Conservation (phyloP, 1,140 invertebrate species). For the Euschistus heros region DNA sequence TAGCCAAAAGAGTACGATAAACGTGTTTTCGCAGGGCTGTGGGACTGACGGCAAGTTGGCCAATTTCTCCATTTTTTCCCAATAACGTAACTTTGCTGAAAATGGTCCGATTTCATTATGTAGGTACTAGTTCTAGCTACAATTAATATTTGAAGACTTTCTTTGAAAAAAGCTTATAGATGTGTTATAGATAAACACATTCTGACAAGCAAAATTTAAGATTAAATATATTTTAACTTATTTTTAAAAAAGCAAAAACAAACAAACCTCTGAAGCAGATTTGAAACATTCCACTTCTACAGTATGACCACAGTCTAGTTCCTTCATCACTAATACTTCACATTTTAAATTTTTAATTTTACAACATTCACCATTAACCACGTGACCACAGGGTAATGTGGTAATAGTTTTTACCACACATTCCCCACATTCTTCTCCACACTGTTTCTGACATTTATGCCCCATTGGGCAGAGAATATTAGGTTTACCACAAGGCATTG, state of each 20-base stretch:
- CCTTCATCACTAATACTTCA: constrained; percentile 7
- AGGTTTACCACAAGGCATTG: constrained; percentile 37
- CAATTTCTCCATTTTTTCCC: too few species aligned
- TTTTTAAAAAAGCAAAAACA: neutral
- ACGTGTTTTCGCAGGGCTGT: too few species aligned
- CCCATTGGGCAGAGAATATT: constrained; percentile 35
- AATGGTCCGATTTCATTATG: too few species aligned
- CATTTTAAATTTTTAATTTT: neutral
- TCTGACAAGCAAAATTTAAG: too few species aligned
- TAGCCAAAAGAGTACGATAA: too few species aligned
- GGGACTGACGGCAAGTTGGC: too few species aligned
- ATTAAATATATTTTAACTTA: too few species aligned
- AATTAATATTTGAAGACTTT: too few species aligned
- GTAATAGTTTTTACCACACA: constrained; percentile 35
- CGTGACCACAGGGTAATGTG: constrained; percentile 13
- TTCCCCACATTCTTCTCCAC: constrained; percentile 40
- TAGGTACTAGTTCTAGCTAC: too few species aligned
- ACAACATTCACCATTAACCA: neutral
- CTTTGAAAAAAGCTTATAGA: too few species aligned
- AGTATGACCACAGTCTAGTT: neutral
- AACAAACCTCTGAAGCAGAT: neutral
- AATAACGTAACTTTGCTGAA: too few species aligned
- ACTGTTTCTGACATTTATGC: constrained; percentile 40
- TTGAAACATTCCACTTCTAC: neutral
- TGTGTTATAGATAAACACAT: too few species aligned